Percentiles rank a stretch among this genome's conserved stretches.
These are phyloP conservation scores for Hypocryptadius cinnamomeus DNA, from an alignment of 2,113 vertebrate genomes.

Conservation along the genomic window DNA sequence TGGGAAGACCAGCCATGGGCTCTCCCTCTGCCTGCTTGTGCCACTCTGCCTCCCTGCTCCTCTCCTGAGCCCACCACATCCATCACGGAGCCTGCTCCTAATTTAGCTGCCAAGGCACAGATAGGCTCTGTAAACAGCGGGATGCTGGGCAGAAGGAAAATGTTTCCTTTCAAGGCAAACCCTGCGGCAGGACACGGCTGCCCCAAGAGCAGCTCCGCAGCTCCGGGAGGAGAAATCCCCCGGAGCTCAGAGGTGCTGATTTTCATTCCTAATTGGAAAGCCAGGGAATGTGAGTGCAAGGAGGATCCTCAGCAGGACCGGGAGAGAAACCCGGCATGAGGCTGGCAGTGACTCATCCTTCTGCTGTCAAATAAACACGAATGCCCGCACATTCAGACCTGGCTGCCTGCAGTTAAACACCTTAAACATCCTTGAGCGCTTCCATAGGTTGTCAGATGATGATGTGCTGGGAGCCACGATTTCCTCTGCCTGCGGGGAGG, in stretches of 20 bases:
- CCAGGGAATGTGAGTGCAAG: background rate
- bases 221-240: background rate
- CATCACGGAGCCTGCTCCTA: background rate
- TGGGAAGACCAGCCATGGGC: too few relatives aligned
- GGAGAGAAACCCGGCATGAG: background rate
- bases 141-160: background rate
- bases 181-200: background rate
- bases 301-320: background rate
- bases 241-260: background rate
- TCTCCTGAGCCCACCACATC: background rate
- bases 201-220: background rate
- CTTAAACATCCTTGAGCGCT: background rate
- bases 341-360: conserved; percentile 19
- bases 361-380: background rate
- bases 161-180: conserved; percentile 7
- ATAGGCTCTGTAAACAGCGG: background rate
- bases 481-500: background rate
- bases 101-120: background rate
- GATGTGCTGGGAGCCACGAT: background rate
- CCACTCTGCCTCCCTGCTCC: background rate
- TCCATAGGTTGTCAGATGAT: background rate
- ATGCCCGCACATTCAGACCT: background rate
- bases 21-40: background rate
- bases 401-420: background rate
- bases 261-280: background rate